Base-by-base conservation (phyloP, 2,888 invertebrate genomes). In the Heliconius erato region DNA sequence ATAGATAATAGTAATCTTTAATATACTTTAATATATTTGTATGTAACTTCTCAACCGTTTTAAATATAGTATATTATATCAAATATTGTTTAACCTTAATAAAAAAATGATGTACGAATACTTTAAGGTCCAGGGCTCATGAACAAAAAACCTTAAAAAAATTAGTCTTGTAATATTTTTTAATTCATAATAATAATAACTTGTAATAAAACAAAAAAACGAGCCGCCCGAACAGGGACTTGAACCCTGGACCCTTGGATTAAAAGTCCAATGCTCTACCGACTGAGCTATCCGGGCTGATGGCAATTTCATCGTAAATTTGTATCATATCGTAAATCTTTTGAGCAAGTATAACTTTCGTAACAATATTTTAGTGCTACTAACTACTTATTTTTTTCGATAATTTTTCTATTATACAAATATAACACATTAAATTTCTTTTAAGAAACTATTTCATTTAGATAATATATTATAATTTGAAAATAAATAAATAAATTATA, bases 171-270 rank as follows among this genome's bases (percentile, higher is more conserved):
- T 35, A 69, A 11, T 23, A 69, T 35, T 28, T n/a, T 35, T 40
- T 71, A 12, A 23, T 16, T 5, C 28, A 49, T 26, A 72, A 72
- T 6, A 49, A 49, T 16, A 72, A 44, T 65, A 16, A 76, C n/a
- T n/a, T n/a, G n/a, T 32, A 32, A 79, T 54, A 80, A 67, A 40
- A 72, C 26, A 54, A 79, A 74, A 40, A 81, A 90, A 89, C n/a
- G n/a, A n/a, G 4, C 86, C 96, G 95, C 95, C 95, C 96, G 95
- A 96, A 96, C 96, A 96, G 96, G 96, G 96, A 96, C 96, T 96
- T 96, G 96, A 96, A 96, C 96, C 96, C 96, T 96, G 95, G 95
- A 96, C 96, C 96, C 96, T 96, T 95, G 95, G 96, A 96, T 95
- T 96, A 96, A 95, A 95, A 95, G 95, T 95, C 95, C 95, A 95